Percentiles rank a stretch among this genome's conserved stretches.
Evolutionary conservation across 1,140 invertebrate species (phyloP).

Genomic region (Plectus sambesii): DNA sequence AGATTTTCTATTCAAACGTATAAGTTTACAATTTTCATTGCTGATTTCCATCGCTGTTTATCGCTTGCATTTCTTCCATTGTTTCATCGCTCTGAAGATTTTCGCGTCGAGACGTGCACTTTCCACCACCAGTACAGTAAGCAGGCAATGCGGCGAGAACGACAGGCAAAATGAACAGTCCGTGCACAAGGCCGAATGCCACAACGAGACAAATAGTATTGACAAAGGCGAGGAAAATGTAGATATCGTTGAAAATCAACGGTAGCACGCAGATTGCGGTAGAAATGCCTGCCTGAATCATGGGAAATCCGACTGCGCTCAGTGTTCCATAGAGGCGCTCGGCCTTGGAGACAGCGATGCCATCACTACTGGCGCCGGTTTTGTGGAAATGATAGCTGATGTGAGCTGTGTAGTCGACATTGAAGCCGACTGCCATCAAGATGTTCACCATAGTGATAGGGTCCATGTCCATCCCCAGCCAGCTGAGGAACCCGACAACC

Average conservation of each 20-base stretch:
- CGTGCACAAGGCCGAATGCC: slow-evolving; percentile 26
- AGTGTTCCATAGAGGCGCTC: too few species aligned
- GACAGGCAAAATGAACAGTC: slow-evolving; percentile 26
- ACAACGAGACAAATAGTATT: slow-evolving; percentile 40
- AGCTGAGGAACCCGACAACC: slow-evolving; percentile 36
- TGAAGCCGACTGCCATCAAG: slow-evolving; percentile 40
- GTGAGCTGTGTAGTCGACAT: slow-evolving; percentile 42
- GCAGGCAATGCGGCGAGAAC: too few species aligned
- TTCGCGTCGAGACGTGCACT: too few species aligned
- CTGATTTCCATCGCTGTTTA: too few species aligned
- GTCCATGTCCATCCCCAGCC: slow-evolving; percentile 44
- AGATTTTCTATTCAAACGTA: too few species aligned
- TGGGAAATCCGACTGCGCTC: slow-evolving; percentile 39
- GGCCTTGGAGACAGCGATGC: slow-evolving; percentile 32
- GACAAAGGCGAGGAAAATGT: slow-evolving; percentile 44
- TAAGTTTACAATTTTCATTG: too few species aligned
- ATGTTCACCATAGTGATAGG: slow-evolving; percentile 41
- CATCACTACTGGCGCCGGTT: slow-evolving; percentile 18
- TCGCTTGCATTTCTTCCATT: too few species aligned
- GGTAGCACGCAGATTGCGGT: slow-evolving; percentile 41
- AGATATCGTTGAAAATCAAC: slow-evolving; percentile 39
- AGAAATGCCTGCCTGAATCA: slow-evolving; percentile 36
- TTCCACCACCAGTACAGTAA: too few species aligned
- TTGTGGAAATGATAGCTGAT: slow-evolving; percentile 42
- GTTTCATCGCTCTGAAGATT: too few species aligned